Conservation (phyloP, 1,140 invertebrate genomes). For the Helicorthomorpha holstii region DNA sequence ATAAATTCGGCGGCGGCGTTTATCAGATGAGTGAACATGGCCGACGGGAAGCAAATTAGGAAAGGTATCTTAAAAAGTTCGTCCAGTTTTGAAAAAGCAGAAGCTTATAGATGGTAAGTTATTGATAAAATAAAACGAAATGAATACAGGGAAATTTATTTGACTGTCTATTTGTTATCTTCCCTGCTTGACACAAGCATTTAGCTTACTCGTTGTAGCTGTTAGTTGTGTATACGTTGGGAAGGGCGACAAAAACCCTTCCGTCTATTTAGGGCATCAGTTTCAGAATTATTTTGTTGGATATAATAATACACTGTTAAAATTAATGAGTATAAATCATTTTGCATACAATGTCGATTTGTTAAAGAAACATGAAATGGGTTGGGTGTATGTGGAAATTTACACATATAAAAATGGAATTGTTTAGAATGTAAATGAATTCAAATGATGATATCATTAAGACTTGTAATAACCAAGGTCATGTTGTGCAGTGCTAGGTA, state of each 20-base stretch:
- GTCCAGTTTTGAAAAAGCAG: constrained; percentile 63
- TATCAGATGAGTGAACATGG: constrained; percentile 22
- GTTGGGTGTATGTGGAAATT: too few species aligned
- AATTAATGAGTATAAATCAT: too few species aligned
- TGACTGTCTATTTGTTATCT: neutral
- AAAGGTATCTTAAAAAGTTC: constrained; percentile 87
- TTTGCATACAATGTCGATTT: too few species aligned
- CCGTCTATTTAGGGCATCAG: neutral
- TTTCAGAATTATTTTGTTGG: too few species aligned
- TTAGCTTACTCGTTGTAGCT: neutral
- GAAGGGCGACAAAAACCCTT: neutral
- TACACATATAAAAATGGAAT: too few species aligned
- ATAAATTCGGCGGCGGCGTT: too few species aligned
- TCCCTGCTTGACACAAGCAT: neutral
- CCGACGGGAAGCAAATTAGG: constrained; percentile 51
- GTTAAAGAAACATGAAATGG: too few species aligned
- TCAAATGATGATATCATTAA: too few species aligned
- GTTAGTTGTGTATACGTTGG: neutral
- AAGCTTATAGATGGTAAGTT: constrained; percentile 30
- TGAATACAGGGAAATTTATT: constrained; percentile 6
- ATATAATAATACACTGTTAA: too few species aligned
- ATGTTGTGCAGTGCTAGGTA: too few species aligned
- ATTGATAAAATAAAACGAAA: neutral
- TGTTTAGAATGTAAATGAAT: too few species aligned
- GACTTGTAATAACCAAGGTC: too few species aligned